A percentile compares a stretch with the other conserved stretches of the same genome.
Evolutionary conservation across 2,888 invertebrate genomes (phyloP).

Genomic region (Euzophera pinguis): DNA sequence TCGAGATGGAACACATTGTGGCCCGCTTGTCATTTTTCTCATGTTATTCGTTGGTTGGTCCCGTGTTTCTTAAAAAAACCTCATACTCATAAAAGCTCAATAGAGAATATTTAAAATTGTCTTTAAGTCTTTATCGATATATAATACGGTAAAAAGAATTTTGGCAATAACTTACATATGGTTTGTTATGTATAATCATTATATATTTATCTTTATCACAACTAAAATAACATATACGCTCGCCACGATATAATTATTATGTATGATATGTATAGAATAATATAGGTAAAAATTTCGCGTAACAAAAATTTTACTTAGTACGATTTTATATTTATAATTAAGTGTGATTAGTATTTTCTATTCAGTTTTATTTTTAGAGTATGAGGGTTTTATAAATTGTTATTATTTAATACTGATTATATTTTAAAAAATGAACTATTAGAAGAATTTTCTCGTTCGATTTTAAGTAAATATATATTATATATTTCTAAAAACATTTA

Average conservation of each 20-base stretch:
- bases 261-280: too few relatives aligned
- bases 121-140: neutral
- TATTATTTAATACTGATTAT: neutral
- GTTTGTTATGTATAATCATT: too few relatives aligned
- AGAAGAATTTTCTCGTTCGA: neutral
- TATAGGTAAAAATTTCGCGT: too few relatives aligned
- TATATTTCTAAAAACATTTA: neutral
- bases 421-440: neutral
- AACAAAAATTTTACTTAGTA: too few relatives aligned
- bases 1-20: slow-evolving; percentile 34
- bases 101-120: neutral
- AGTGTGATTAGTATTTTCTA: neutral
- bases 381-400: neutral
- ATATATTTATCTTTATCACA: too few relatives aligned
- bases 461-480: neutral
- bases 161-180: too few relatives aligned
- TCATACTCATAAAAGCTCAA: neutral
- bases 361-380: neutral
- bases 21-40: slow-evolving; percentile 50
- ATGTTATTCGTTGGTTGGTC: slow-evolving; percentile 50
- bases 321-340: too few relatives aligned
- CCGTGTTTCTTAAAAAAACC: slow-evolving; percentile 18
- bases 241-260: too few relatives aligned
- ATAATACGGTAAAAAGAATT: too few relatives aligned
- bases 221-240: too few relatives aligned